phyloP scores from a whole-genome alignment of 2,113 vertebrate genomes.

The Serinus canaria region DNA sequence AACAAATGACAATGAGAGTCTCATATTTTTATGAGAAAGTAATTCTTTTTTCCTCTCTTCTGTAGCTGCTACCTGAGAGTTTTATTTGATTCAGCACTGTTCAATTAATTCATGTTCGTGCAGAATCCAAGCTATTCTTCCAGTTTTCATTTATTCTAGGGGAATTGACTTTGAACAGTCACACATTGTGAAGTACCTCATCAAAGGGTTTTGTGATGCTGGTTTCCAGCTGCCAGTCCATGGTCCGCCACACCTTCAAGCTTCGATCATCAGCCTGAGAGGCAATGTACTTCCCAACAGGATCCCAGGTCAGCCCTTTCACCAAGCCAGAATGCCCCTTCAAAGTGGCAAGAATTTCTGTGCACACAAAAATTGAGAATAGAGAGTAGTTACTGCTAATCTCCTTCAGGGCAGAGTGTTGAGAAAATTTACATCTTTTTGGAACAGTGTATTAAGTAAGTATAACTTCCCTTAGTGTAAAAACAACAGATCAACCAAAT shows the following conservation, averaged over 20 bases:
- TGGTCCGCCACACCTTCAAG: constrained; percentile 94
- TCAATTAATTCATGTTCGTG: not conserved
- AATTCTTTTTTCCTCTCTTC: fast-evolving
- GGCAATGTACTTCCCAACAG: constrained; percentile 96
- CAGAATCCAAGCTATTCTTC: not conserved
- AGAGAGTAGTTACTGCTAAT: not conserved
- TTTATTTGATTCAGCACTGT: not conserved
- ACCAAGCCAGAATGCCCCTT: constrained; percentile 95
- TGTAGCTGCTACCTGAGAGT: not conserved
- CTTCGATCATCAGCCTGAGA: constrained; percentile 97
- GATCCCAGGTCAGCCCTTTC: constrained; percentile 97
- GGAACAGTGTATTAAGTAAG: not conserved
- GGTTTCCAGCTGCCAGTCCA: constrained; percentile 97
- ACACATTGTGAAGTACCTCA: constrained; percentile 77
- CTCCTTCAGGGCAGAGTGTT: not conserved
- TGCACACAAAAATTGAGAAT: not conserved
- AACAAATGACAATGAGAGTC: not conserved
- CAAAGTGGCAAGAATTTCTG: constrained; percentile 92
- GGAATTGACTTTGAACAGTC: not conserved
- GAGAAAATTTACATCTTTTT: not conserved
- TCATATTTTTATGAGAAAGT: not conserved
- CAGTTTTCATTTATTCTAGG: not conserved
- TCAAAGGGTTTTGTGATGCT: constrained; percentile 97
- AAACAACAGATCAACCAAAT: not conserved
- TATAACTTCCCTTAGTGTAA: not conserved